These are phyloP conservation scores for Spilosoma lubricipeda DNA, from an alignment of 2,888 invertebrate species.

Conservation along the genomic window DNA sequence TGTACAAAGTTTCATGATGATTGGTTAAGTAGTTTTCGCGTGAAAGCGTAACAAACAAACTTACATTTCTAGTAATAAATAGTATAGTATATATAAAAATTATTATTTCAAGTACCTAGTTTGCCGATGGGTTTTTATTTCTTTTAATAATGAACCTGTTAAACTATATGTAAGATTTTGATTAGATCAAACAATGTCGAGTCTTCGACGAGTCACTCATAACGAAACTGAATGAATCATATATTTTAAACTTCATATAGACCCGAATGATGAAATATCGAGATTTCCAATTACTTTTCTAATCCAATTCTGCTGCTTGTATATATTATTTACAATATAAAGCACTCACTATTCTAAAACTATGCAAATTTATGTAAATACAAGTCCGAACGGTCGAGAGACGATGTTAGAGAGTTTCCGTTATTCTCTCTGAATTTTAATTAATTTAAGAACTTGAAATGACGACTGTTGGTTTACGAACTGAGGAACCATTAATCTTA, in stretches of 20 bases:
- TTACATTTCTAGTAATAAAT: no score
- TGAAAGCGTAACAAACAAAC: no score
- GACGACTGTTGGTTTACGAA: constrained; percentile 1
- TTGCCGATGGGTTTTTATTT: no score
- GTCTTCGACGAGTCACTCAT: background rate
- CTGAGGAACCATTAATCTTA: constrained; percentile 1
- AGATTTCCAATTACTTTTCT: constrained; percentile 27
- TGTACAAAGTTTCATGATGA: no score
- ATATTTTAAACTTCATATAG: background rate
- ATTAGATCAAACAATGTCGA: background rate
- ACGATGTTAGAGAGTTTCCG: constrained; percentile 21
- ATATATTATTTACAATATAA: constrained; percentile 30
- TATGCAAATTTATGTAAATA: constrained; percentile 47
- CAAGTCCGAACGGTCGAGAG: constrained; percentile 17
- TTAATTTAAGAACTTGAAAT: constrained; percentile 15
- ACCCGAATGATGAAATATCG: constrained; percentile 30
- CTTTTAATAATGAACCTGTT: background rate
- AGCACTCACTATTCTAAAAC: constrained; percentile 29
- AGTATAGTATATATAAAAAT: no score
- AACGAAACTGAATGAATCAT: background rate
- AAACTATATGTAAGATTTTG: background rate
- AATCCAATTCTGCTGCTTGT: constrained; percentile 32
- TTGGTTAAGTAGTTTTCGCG: no score
- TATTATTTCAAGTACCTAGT: no score
- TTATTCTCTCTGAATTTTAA: constrained; percentile 20